These are phyloP conservation scores for Varanus salvator DNA, from an alignment of 2,113 vertebrate species.

Conservation along the genomic window DNA sequence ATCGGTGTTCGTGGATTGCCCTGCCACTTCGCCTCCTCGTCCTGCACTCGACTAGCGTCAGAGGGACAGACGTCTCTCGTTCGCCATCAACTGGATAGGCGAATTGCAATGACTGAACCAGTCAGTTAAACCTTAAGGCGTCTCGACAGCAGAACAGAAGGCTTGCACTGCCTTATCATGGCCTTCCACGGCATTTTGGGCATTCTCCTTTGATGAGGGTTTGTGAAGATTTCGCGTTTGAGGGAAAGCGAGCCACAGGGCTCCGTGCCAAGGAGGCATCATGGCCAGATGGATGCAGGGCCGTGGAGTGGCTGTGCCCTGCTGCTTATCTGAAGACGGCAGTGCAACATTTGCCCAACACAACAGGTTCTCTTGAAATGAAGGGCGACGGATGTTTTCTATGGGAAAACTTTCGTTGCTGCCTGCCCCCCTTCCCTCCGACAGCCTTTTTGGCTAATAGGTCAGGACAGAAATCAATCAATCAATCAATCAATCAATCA, in stretches of 20 bases:
- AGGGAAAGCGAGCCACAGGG: not conserved
- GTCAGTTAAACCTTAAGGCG: not conserved
- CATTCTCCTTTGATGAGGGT: not conserved
- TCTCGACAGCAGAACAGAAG: rapidly evolving
- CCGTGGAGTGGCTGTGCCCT: too few species aligned
- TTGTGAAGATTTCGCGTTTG: not conserved
- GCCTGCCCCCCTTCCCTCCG: too few species aligned
- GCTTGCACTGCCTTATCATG: not conserved
- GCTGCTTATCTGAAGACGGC: not conserved
- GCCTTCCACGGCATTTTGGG: not conserved
- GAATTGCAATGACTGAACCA: not conserved
- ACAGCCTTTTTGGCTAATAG: too few species aligned
- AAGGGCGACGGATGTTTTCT: not conserved
- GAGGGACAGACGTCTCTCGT: not conserved
- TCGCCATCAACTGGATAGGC: rapidly evolving
- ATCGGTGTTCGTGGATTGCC: slow-evolving; percentile 16
- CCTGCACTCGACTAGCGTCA: not conserved
- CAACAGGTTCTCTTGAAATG: not conserved
- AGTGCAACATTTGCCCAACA: not conserved
- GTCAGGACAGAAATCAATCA: too few species aligned
- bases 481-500: too few species aligned
- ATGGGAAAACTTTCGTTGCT: too few species aligned
- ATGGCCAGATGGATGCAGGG: not conserved
- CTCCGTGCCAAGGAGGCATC: not conserved
- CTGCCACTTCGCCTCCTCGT: not conserved